Conservation (phyloP, 2,888 invertebrate species). For the Apantesis nais region DNA sequence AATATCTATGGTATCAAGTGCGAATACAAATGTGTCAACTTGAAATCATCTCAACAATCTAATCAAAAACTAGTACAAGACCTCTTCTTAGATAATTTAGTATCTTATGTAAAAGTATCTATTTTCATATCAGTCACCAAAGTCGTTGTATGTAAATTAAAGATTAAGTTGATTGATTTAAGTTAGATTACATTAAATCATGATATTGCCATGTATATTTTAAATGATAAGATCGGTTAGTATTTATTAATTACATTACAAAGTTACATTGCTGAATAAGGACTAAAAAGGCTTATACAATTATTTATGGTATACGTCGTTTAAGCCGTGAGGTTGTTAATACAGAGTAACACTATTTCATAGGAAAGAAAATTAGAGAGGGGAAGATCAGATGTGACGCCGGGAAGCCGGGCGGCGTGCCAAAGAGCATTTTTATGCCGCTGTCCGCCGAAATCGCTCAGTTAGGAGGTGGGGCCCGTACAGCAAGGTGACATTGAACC, state of each 20-base stretch:
- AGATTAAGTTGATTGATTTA: conserved; percentile 8
- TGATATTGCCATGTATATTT: conserved; percentile 7
- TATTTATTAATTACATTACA: conserved; percentile 1
- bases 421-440: not conserved
- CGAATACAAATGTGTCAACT: conserved; percentile 2
- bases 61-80: not conserved
- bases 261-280: not conserved
- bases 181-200: conserved; percentile 8
- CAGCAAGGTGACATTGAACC: not conserved
- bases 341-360: not conserved
- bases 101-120: conserved; percentile 3
- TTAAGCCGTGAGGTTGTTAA: not conserved
- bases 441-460: conserved; percentile 5
- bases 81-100: not conserved
- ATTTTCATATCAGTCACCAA: conserved; percentile 9
- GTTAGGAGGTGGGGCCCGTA: conserved; percentile 2
- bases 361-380: not conserved
- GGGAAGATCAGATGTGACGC: not conserved
- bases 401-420: not conserved
- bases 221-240: conserved; percentile 9
- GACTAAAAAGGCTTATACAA: not conserved
- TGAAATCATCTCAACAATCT: not conserved
- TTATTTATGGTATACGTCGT: not conserved
- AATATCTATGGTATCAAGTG: not conserved
- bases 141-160: conserved; percentile 14